phyloP scores from a whole-genome alignment of 2,888 invertebrate species.

The Eucriotettix oculatus region DNA sequence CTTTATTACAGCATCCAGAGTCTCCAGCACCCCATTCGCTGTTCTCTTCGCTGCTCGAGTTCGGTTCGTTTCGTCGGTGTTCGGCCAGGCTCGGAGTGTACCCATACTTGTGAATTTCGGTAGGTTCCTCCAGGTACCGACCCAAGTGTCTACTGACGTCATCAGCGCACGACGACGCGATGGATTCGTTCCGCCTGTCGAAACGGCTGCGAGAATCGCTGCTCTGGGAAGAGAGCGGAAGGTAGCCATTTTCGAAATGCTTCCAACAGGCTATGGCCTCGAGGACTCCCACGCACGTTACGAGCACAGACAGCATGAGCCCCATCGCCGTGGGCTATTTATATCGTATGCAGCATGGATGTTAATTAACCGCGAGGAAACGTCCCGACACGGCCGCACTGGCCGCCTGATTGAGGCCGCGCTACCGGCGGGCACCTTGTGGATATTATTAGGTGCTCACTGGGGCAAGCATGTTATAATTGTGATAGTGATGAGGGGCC shows the following conservation, averaged over 20 bases:
- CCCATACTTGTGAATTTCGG: background rate
- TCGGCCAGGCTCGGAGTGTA: constrained; percentile 4
- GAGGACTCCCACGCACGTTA: constrained; percentile 56
- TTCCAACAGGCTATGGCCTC: constrained; percentile 45
- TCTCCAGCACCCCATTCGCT: background rate
- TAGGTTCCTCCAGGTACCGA: too few relatives aligned
- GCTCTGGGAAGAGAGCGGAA: constrained; percentile 9
- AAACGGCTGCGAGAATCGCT: constrained; percentile 3
- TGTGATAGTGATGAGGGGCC: background rate
- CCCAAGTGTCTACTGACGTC: too few relatives aligned
- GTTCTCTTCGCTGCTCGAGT: background rate
- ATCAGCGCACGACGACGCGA: background rate
- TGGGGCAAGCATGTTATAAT: background rate
- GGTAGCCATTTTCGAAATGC: constrained; percentile 31
- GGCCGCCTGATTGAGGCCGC: background rate
- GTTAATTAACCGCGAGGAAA: too few relatives aligned
- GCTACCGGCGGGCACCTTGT: background rate
- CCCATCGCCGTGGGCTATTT: constrained; percentile 36
- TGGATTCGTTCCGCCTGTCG: constrained; percentile 9
- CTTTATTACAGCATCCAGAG: background rate
- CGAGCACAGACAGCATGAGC: constrained; percentile 52
- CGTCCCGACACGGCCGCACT: background rate
- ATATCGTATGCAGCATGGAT: too few relatives aligned
- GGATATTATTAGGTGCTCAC: background rate
- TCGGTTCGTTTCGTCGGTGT: constrained; percentile 2